Conservation (phyloP, 2,113 vertebrate genomes). For the Rhinichthys klamathensis region DNA sequence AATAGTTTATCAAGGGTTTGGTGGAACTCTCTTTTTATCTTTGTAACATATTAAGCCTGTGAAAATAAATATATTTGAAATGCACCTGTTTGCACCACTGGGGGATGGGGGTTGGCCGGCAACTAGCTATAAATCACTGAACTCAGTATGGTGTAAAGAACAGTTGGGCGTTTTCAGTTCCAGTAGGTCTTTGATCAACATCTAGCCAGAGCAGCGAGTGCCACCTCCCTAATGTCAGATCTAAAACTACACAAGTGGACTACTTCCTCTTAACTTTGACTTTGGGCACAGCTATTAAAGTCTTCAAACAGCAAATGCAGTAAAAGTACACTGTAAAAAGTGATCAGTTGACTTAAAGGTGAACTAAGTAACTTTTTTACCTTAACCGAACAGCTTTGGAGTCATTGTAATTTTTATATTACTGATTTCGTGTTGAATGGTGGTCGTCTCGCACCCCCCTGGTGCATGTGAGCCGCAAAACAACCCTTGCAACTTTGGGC, state of each 20-base stretch:
- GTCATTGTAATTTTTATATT: no score
- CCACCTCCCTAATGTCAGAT: background rate
- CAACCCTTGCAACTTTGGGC: no score
- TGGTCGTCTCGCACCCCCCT: no score
- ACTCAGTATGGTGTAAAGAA: conserved; percentile 9
- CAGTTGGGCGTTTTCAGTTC: conserved; percentile 14
- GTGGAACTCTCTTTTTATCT: conserved; percentile 68
- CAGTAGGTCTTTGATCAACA: conserved; percentile 30
- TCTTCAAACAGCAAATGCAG: background rate
- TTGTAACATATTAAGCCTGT: conserved; percentile 33
- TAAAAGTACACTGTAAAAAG: no score
- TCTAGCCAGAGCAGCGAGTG: background rate
- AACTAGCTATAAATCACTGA: conserved; percentile 18
- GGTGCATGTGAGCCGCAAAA: no score
- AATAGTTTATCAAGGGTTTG: conserved; percentile 64
- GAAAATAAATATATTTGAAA: conserved; percentile 24
- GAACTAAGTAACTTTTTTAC: no score
- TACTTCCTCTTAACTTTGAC: background rate
- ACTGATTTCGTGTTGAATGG: no score
- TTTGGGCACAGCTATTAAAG: background rate
- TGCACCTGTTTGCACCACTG: background rate
- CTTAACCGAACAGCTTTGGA: no score
- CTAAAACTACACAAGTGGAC: conserved; percentile 3
- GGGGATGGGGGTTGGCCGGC: background rate
- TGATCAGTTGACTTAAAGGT: no score